phyloP scores from a whole-genome alignment of 1,140 invertebrate genomes.

The Pseudomyrmex pallidus region DNA sequence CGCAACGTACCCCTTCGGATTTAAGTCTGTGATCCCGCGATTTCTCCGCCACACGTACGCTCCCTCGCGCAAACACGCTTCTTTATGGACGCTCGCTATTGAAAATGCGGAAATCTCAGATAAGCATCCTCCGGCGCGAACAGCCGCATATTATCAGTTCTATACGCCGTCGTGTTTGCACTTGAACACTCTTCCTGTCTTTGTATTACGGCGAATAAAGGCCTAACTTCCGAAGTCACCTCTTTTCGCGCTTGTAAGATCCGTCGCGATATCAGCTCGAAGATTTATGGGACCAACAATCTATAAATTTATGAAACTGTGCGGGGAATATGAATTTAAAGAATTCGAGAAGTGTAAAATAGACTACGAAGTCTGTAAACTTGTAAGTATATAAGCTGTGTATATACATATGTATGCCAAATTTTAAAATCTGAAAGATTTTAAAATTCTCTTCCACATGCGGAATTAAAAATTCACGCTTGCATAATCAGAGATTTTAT shows the following conservation, averaged over 20 bases:
- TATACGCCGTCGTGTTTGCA: constrained; percentile 17
- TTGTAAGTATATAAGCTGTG: background rate
- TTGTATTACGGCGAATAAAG: constrained; percentile 13
- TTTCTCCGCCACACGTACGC: background rate
- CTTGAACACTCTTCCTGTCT: constrained; percentile 1
- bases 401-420: no score
- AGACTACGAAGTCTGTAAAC: background rate
- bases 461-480: background rate
- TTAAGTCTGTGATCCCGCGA: constrained; percentile 52
- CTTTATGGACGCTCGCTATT: constrained; percentile 25
- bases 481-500: background rate
- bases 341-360: background rate
- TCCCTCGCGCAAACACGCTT: constrained; percentile 63
- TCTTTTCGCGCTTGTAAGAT: constrained; percentile 7
- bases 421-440: background rate
- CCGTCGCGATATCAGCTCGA: constrained; percentile 13
- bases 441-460: background rate
- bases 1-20: constrained; percentile 60
- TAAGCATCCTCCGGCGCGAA: constrained; percentile 62
- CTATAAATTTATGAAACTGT: constrained; percentile 12
- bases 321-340: background rate
- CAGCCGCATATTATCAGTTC: constrained; percentile 60
- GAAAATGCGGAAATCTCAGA: constrained; percentile 64
- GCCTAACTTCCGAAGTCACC: background rate
- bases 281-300: background rate